These are phyloP conservation scores for Molossus alvarezi DNA, from an alignment of 2,797 vertebrate species.

Conservation along the genomic window DNA sequence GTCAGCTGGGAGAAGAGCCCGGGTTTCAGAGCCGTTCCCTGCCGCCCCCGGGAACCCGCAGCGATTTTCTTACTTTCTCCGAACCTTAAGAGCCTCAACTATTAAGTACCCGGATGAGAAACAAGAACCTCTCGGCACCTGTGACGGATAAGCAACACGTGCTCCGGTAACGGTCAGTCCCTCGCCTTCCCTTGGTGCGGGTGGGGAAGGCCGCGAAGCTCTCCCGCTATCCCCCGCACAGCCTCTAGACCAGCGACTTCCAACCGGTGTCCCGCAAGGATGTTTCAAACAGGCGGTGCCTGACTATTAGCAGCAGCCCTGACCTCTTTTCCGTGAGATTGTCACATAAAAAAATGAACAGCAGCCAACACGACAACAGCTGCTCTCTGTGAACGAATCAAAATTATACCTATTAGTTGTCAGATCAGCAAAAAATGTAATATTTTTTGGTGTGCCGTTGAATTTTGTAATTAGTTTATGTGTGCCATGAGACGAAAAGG, in stretches of 20 bases:
- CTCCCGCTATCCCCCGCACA: not conserved
- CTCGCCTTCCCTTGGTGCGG: not conserved
- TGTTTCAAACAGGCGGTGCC: not conserved
- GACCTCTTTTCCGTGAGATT: not conserved
- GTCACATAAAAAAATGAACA: not conserved
- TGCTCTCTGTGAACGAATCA: not conserved
- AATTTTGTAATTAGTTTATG: not conserved
- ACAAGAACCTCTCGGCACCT: not conserved
- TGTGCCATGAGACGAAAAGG: not conserved
- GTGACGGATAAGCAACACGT: not conserved
- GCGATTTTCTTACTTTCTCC: not conserved
- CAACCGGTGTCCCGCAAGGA: not conserved
- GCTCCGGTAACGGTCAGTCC: not conserved
- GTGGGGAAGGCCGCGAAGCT: not conserved
- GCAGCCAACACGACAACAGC: not conserved
- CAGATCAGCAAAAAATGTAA: not conserved
- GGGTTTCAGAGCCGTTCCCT: not conserved
- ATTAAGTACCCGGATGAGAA: constrained; percentile 34
- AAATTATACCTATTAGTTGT: not conserved
- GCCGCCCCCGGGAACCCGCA: not conserved
- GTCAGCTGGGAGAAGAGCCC: too few relatives aligned
- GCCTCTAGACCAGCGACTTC: not conserved
- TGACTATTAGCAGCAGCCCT: not conserved
- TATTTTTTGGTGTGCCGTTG: not conserved
- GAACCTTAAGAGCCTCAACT: not conserved